phyloP scores from a whole-genome alignment of 2,888 invertebrate species.

The Cosmia pyralina region DNA sequence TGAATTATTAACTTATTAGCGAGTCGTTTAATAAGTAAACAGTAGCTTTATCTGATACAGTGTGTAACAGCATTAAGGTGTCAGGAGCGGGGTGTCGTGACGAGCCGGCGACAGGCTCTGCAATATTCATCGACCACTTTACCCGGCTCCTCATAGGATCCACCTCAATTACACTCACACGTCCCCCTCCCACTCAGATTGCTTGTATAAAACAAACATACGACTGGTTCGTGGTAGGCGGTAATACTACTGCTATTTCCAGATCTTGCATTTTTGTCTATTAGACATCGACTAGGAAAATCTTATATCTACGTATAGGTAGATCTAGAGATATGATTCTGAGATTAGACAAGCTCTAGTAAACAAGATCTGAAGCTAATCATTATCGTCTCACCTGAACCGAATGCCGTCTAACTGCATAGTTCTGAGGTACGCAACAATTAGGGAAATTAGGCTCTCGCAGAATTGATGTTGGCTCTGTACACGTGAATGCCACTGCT shows the following conservation, averaged over 20 bases:
- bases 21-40: constrained; percentile 47
- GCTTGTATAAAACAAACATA: constrained; percentile 61
- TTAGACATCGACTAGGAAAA: constrained; percentile 5
- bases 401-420: constrained; percentile 4
- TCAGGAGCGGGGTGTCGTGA: constrained; percentile 70
- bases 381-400: constrained; percentile 7
- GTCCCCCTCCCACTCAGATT: constrained; percentile 61
- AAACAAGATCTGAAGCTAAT: constrained; percentile 1
- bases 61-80: constrained; percentile 61
- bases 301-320: constrained; percentile 1
- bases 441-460: constrained; percentile 33
- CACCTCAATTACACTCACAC: constrained; percentile 73
- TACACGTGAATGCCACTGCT: constrained; percentile 13
- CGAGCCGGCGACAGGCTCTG: constrained; percentile 78
- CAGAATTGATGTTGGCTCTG: constrained; percentile 14
- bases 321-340: constrained; percentile 14
- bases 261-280: constrained; percentile 41
- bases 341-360: constrained; percentile 12
- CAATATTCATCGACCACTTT: constrained; percentile 87
- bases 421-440: constrained; percentile 15
- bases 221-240: constrained; percentile 44
- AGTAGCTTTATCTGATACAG: constrained; percentile 37
- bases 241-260: constrained; percentile 45
- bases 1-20: constrained; percentile 24
- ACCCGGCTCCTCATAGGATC: constrained; percentile 73